Percentiles rank a stretch among this genome's conserved stretches.
Evolutionary conservation across 1,140 invertebrate species (phyloP).

Genomic region (Caerostris extrusa): DNA sequence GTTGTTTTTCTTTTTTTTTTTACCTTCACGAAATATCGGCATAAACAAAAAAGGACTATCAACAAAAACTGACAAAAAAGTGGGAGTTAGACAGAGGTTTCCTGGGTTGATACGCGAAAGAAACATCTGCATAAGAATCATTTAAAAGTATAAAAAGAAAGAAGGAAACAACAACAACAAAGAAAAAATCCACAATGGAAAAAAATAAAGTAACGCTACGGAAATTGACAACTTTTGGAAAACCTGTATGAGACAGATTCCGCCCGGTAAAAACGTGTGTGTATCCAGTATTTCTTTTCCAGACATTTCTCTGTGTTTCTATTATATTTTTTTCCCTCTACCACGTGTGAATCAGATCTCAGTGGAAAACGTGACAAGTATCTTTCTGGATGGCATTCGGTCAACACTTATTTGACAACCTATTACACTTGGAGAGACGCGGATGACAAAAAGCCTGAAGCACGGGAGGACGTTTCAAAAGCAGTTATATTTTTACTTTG

Average conservation of each 20-base stretch:
- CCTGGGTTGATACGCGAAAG: constrained; percentile 12
- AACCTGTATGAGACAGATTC: constrained; percentile 6
- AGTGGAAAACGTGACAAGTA: constrained; percentile 41
- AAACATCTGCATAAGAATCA: constrained; percentile 36
- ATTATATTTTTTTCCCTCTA: not conserved
- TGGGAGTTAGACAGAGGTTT: not conserved
- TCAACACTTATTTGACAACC: constrained; percentile 71
- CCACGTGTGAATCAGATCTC: constrained; percentile 42
- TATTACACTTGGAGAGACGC: constrained; percentile 52
- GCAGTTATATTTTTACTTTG: not conserved
- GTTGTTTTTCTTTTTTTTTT: not conserved
- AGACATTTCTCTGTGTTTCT: not conserved
- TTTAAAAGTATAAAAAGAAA: not conserved
- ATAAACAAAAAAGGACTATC: constrained; percentile 28
- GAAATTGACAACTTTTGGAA: constrained; percentile 60
- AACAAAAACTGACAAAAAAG: constrained; percentile 32
- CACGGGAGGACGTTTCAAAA: not conserved
- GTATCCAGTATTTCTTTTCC: constrained; percentile 33
- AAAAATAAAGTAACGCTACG: constrained; percentile 38
- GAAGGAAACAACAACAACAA: not conserved
- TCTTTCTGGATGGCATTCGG: constrained; percentile 36
- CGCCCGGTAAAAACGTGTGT: not conserved
- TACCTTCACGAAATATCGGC: constrained; percentile 10
- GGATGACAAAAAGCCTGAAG: constrained; percentile 26
- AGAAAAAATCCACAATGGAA: not conserved